These are phyloP conservation scores for Tinea trinotella DNA, from an alignment of 2,888 invertebrate species.

Conservation along the genomic window DNA sequence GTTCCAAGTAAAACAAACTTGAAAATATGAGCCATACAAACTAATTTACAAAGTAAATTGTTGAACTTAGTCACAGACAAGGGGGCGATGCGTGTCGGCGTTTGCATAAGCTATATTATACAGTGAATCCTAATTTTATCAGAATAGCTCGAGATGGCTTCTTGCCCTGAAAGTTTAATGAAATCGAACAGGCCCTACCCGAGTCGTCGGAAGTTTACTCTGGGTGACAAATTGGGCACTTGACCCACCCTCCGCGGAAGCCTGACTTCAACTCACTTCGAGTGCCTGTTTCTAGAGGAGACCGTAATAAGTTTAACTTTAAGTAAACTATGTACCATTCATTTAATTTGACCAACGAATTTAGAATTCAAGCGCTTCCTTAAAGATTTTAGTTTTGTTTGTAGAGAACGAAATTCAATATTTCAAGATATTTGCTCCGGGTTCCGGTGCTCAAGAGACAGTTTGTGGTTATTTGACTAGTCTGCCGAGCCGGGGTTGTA, in stretches of 20 bases:
- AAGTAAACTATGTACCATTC: conserved; percentile 71
- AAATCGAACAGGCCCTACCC: conserved; percentile 63
- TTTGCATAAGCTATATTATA: conserved; percentile 15
- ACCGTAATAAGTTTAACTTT: conserved; percentile 72
- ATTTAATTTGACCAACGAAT: conserved; percentile 55
- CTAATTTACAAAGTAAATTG: conserved; percentile 10
- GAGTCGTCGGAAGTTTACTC: conserved; percentile 65
- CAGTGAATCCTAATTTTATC: conserved; percentile 61
- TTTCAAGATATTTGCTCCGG: background rate
- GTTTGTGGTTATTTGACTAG: no score
- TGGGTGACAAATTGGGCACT: conserved; percentile 72
- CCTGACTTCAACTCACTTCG: conserved; percentile 34
- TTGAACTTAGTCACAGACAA: conserved; percentile 11
- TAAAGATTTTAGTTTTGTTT: background rate
- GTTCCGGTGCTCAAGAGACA: no score
- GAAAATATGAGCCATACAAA: conserved; percentile 8
- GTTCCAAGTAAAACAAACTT: conserved; percentile 7
- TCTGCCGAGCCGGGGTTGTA: no score
- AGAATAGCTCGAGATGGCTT: conserved; percentile 69
- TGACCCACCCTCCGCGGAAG: conserved; percentile 60
- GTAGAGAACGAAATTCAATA: background rate
- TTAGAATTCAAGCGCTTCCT: background rate
- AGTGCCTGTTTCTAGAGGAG: conserved; percentile 61
- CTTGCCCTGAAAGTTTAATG: conserved; percentile 71
- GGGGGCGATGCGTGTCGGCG: background rate